Evolutionary conservation across 2,797 vertebrate species (phyloP), one percentile per base, ranked within the genome.

Genomic region (Muscicapa striata): DNA sequence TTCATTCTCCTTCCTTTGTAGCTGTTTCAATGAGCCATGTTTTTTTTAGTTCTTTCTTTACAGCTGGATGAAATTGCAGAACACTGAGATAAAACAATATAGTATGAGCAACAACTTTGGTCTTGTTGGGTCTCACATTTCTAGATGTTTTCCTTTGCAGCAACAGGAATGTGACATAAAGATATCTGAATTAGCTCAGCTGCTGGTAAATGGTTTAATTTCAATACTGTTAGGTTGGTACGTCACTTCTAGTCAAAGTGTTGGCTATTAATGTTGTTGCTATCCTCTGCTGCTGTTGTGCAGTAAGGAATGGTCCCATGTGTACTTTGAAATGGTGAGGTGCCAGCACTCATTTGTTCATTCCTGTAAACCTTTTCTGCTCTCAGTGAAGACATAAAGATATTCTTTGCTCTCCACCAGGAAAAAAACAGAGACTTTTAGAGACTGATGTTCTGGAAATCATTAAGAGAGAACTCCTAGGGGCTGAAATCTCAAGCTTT

Each of bases 1-100:
- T 94, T 80, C 57, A 45, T 94, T 84, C 79, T 87, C 38, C 41
- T 94, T 89, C 46, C 41, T 67, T 70, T 93, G 55, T 55, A 89
- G 72, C 45, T 40, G 36, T 87, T 80, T 83, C 74, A 92, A 79
- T 95, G 86, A 92, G 72, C 84, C 80, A 40, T 82, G 41, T 73
- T 90, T 79, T 88, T 34, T 90, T 89, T 69, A 91, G 52, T 90
- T 87, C 70, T 67, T 93, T 72, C 79, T 89, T 89, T 87, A 82
- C 41, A 87, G 70, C n/a, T 90, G 78, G 68, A 57, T 94, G 72
- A 87, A 76, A 77, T 49, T 89, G 52, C n/a, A 82, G 67, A 70
- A 81, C 30, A 27, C 54, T 84, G 64, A 85, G 90, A 92, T 78
- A 51, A 93, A 84, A 82, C 43, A 30, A 32, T 38, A 27, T 11